Evolutionary conservation across 2,797 vertebrate genomes (phyloP).

Genomic region (Aldrovandia affinis): DNA sequence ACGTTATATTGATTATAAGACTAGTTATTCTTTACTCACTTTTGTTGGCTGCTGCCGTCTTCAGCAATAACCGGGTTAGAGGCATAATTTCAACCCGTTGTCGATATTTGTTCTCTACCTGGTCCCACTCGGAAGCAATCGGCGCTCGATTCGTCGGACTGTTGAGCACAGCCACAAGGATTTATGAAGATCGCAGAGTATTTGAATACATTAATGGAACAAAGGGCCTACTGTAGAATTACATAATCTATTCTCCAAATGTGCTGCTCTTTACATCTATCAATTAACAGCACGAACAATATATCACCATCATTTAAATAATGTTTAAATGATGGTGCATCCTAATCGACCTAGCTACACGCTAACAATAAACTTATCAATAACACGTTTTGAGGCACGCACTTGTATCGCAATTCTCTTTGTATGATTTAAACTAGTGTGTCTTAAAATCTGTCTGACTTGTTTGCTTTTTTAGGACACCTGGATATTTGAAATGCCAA

Average conservation of each 20-base stretch:
- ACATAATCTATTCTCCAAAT: background rate
- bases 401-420: background rate
- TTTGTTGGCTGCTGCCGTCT: constrained; percentile 49
- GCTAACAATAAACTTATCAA: background rate
- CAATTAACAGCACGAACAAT: background rate
- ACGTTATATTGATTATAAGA: background rate
- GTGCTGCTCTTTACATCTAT: background rate
- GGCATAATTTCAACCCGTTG: constrained; percentile 54
- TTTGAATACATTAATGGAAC: constrained; percentile 18
- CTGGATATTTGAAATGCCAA: background rate
- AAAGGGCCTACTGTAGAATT: background rate
- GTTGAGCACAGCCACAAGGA: background rate
- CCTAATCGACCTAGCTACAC: background rate
- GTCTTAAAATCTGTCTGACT: background rate
- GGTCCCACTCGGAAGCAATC: background rate
- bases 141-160: constrained; percentile 42
- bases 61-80: constrained; percentile 53
- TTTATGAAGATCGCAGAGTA: constrained; percentile 30
- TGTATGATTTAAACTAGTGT: background rate
- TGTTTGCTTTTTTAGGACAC: background rate
- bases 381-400: too few species aligned
- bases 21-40: constrained; percentile 51
- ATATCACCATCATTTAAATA: background rate
- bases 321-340: too few species aligned
- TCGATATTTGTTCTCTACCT: background rate